Conservation (phyloP, 2,797 vertebrate genomes). For the Acrocephalus scirpaceus region DNA sequence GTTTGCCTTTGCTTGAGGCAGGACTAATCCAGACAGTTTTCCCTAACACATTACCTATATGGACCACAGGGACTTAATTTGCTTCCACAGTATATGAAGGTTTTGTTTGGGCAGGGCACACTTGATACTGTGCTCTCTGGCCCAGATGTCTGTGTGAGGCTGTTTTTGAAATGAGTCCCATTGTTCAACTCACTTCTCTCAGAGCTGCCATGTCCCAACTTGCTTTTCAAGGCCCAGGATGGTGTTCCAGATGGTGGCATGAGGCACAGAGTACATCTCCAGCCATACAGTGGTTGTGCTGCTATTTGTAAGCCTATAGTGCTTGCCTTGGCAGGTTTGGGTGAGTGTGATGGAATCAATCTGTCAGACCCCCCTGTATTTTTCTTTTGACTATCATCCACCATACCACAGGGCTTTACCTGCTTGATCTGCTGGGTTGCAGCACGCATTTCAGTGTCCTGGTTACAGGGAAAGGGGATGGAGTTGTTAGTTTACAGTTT, state of each 20-base stretch:
- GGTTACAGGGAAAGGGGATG: background rate
- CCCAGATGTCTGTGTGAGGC: background rate
- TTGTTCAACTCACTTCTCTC: background rate
- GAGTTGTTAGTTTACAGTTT: background rate
- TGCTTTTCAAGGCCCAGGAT: background rate
- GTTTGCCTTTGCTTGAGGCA: background rate
- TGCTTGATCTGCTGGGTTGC: background rate
- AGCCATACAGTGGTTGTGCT: background rate
- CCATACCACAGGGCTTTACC: background rate
- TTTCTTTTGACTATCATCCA: background rate
- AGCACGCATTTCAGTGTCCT: background rate
- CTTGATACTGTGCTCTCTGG: accelerated
- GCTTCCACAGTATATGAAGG: background rate
- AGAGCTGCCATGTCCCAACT: background rate
- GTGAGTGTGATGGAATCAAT: background rate
- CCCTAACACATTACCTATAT: background rate
- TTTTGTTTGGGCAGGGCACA: background rate
- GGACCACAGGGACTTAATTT: background rate
- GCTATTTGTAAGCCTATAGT: accelerated
- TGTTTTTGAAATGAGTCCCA: background rate
- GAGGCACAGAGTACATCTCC: background rate
- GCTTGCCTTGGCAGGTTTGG: background rate
- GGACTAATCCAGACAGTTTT: background rate
- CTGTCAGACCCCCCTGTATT: accelerated
- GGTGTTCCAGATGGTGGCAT: background rate